Evolutionary conservation across 2,113 vertebrate species (phyloP).

Genomic region (Danionella cerebrum): DNA sequence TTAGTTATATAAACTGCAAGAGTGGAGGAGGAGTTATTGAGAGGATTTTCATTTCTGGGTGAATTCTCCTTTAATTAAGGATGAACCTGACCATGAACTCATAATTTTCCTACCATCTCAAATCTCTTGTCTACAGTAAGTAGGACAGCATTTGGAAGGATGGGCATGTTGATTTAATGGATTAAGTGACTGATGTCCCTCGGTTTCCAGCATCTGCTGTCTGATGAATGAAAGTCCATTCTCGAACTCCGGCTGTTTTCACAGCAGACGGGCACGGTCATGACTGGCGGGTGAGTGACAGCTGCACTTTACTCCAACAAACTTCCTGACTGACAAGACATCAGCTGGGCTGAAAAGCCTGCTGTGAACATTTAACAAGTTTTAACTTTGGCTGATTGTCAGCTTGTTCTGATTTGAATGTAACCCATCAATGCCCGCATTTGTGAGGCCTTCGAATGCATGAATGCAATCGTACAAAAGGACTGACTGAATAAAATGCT

Average conservation of each 20-base stretch:
- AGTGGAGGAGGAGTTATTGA: no score
- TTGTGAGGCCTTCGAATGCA: no score
- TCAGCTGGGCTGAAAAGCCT: not conserved
- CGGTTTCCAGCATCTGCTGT: slow-evolving; percentile 31
- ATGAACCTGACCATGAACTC: no score
- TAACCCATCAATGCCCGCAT: not conserved
- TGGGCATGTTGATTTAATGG: slow-evolving; percentile 34
- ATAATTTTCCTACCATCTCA: no score
- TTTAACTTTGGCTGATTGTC: not conserved
- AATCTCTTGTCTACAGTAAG: slow-evolving; percentile 2
- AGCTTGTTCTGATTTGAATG: not conserved
- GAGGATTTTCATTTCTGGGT: no score
- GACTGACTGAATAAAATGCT: no score
- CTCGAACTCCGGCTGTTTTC: slow-evolving; percentile 37
- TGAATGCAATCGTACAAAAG: no score
- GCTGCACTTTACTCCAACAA: not conserved
- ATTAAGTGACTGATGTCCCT: slow-evolving; percentile 37
- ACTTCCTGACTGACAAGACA: slow-evolving; percentile 19
- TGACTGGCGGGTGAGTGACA: slow-evolving; percentile 28
- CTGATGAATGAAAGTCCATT: slow-evolving; percentile 21
- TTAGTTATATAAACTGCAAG: no score
- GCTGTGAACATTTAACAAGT: not conserved
- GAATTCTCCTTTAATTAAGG: no score
- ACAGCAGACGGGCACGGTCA: not conserved
- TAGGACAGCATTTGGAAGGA: slow-evolving; percentile 20